These are phyloP conservation scores for Phenganax subtilis DNA, from an alignment of 92 coral and sea anemone genomes.

Conservation along the genomic window DNA sequence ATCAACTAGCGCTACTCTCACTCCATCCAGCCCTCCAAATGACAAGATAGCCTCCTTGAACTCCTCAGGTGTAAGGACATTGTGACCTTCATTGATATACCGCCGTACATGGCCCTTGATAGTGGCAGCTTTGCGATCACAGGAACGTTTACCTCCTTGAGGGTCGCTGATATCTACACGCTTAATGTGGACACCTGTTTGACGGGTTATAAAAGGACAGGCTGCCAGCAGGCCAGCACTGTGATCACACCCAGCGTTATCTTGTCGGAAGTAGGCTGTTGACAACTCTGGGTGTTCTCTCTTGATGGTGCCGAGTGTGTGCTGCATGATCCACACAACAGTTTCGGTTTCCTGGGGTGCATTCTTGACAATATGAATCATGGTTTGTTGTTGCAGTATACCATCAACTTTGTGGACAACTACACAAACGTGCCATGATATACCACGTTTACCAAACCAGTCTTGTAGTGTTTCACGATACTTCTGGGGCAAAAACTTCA, in stretches of 20 bases:
- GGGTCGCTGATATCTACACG: constrained; percentile 5
- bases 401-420: constrained; percentile 28
- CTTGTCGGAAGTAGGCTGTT: constrained; percentile 42
- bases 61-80: background rate
- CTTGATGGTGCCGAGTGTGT: constrained; percentile 28
- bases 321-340: constrained; percentile 45
- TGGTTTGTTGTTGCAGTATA: constrained; percentile 19
- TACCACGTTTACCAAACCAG: constrained; percentile 50
- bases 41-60: constrained; percentile 6
- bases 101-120: constrained; percentile 4
- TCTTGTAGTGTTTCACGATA: background rate
- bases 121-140: constrained; percentile 8
- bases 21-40: constrained; percentile 19
- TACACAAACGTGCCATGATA: constrained; percentile 52
- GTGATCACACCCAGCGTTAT: constrained; percentile 50
- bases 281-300: constrained; percentile 46
- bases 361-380: constrained; percentile 42
- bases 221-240: constrained; percentile 31
- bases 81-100: constrained; percentile 20
- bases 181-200: background rate
- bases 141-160: constrained; percentile 21
- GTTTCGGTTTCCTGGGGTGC: constrained; percentile 41
- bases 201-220: constrained; percentile 3
- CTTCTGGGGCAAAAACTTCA: background rate
- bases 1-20: constrained; percentile 3